Evolutionary conservation across 2,113 vertebrate genomes (phyloP), one percentile per base, ranked within the genome.

Genomic region (Alethe diademata): DNA sequence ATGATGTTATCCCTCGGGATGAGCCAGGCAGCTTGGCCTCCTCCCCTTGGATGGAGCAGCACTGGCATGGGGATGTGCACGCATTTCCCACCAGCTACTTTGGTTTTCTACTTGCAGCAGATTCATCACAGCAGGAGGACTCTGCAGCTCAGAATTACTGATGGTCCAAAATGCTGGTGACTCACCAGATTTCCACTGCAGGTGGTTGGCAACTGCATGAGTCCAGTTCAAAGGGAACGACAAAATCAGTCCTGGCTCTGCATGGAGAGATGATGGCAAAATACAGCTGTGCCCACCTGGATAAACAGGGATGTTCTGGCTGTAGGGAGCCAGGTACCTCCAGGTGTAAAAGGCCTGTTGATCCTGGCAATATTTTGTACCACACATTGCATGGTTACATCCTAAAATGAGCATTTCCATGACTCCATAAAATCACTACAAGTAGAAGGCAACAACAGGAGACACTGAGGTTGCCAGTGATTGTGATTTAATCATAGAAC

Each of bases 381-480:
- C 36, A 31, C 23, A 43, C 5, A 3, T 14, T 69, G 20, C 19
- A 20, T 23, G 40, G 19, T 33, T 33, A 8, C 79, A 64, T 60
- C 70, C 50, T 35, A 14, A 48, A 54, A 60, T 25, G 20, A 65
- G 14, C 31, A 17, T 88, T 78, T 40, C 43, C 22, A 4, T 19
- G 9, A 22, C 26, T 65, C 1, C 0, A 0, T 28, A 14, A 58
- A 25, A 19, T 47, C 5, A 4, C 24, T 51, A 2, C 19, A 11
- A 48, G 43, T n/a, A 4, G 33, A 17, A 65, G 53, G 19, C 29
- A 24, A 19, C 47, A 54, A 19, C 25, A 51, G 36, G 69, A 54
- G 50, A 40, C 50, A 25, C 69, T 33, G 50, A 42, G 10, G 13
- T 62, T 78, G 29, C 29, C 58, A 62, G 29, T 22, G 47, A 51